Evolutionary conservation across 2,888 invertebrate genomes (phyloP).

Genomic region (Seira ritae): DNA sequence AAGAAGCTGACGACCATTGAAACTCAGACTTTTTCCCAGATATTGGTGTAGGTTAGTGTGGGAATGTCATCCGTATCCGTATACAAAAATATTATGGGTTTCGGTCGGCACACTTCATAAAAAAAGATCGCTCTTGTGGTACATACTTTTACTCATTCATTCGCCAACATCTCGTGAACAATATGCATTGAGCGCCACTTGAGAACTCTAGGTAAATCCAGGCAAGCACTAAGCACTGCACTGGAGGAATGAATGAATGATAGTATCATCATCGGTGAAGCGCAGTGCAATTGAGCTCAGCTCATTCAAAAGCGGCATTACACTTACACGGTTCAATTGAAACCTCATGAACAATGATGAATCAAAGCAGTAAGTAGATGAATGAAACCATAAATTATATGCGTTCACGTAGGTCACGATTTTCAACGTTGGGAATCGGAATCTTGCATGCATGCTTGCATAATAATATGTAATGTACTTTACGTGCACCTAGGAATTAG

Average conservation of each 20-base stretch:
- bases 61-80: conserved; percentile 4
- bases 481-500: no score
- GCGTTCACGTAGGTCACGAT: conserved; percentile 42
- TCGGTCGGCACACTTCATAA: conserved; percentile 40
- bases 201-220: not conserved
- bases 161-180: no score
- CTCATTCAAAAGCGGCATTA: no score
- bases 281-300: no score
- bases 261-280: no score
- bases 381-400: conserved; percentile 26
- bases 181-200: conserved; percentile 33
- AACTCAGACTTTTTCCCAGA: conserved; percentile 7
- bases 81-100: not conserved
- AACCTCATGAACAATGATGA: no score
- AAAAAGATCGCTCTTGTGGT: conserved; percentile 17
- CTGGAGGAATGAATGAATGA: no score
- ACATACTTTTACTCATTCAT: conserved; percentile 12
- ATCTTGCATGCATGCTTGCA: not conserved
- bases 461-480: no score
- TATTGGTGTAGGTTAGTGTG: not conserved
- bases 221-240: not conserved
- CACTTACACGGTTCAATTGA: no score
- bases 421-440: not conserved
- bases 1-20: no score
- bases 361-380: no score